These are phyloP conservation scores for Globodera rostochiensis DNA, from an alignment of 1,140 invertebrate species.

Conservation along the genomic window DNA sequence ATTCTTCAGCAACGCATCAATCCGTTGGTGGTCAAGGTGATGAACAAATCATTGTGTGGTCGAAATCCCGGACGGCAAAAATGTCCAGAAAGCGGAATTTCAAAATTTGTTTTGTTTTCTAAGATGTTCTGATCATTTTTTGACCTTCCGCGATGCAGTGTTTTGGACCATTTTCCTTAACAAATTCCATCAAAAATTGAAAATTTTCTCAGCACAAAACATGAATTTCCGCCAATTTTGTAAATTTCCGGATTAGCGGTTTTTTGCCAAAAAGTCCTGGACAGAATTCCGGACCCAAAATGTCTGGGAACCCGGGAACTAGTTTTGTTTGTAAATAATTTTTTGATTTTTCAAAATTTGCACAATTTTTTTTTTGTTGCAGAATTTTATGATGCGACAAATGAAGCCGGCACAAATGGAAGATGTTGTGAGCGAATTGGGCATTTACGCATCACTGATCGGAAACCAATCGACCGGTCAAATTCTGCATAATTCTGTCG, in stretches of 20 bases:
- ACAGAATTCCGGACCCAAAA: too few species aligned
- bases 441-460: constrained; percentile 18
- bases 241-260: too few species aligned
- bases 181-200: too few species aligned
- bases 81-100: neutral
- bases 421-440: constrained; percentile 10
- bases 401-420: constrained; percentile 2
- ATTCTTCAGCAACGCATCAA: constrained; percentile 13
- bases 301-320: neutral
- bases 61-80: neutral
- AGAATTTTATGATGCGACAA: constrained; percentile 25
- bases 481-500: constrained; percentile 5
- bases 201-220: too few species aligned
- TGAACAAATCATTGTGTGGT: neutral
- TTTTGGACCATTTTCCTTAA: too few species aligned
- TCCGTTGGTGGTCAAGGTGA: constrained; percentile 19
- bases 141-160: too few species aligned
- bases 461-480: neutral
- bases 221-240: too few species aligned
- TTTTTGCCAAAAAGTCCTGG: too few species aligned
- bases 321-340: neutral
- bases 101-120: neutral
- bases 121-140: too few species aligned
- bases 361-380: too few species aligned
- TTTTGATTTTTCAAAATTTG: neutral